phyloP scores from a whole-genome alignment of 2,797 vertebrate species.

The Myotis daubentonii region DNA sequence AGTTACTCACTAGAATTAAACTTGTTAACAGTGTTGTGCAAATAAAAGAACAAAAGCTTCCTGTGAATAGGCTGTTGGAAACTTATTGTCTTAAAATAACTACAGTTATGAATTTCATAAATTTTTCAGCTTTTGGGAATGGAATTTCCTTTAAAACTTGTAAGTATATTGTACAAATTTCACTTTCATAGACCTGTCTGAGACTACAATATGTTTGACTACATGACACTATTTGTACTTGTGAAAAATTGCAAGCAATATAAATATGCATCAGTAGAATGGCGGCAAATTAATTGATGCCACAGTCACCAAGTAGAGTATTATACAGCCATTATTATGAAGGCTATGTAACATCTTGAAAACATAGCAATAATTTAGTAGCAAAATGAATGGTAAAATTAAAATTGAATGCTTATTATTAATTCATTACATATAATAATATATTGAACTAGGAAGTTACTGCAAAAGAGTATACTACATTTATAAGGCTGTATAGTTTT shows the following conservation, averaged over 20 bases:
- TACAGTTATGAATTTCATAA: background rate
- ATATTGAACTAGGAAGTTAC: slow-evolving; percentile 4
- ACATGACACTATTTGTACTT: background rate
- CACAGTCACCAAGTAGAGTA: background rate
- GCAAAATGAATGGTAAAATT: slow-evolving; percentile 25
- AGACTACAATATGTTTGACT: background rate
- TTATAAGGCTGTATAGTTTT: background rate
- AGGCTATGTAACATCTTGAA: slow-evolving; percentile 2
- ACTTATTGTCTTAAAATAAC: slow-evolving; percentile 24
- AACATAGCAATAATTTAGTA: background rate
- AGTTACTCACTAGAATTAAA: slow-evolving; percentile 12
- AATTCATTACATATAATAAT: slow-evolving; percentile 3
- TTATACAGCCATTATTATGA: background rate
- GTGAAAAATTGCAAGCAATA: background rate
- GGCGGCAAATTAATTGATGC: background rate
- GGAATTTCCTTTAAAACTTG: background rate
- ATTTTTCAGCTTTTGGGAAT: background rate
- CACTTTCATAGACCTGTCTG: background rate
- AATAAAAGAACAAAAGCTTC: slow-evolving; percentile 22
- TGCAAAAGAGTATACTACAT: background rate
- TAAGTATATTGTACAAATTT: slow-evolving; percentile 19
- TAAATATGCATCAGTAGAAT: background rate
- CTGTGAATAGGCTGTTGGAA: background rate
- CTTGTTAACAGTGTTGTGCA: background rate
- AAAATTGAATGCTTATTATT: background rate